Conservation (phyloP, 2,113 vertebrate species). For the Beaufortia kweichowensis region DNA sequence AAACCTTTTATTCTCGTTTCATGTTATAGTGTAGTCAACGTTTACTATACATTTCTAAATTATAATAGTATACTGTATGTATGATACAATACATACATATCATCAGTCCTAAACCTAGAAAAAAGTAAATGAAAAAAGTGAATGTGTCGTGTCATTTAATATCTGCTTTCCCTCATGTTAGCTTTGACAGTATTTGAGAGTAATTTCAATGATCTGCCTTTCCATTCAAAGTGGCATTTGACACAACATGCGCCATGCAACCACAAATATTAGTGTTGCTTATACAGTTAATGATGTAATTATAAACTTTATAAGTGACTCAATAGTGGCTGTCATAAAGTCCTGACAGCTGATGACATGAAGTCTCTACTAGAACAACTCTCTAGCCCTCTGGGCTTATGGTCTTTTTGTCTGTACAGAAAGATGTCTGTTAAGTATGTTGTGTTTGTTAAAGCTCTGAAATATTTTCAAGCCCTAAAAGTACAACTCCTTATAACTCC, state of each 20-base stretch:
- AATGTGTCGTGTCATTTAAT: too few species aligned
- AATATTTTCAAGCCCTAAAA: too few species aligned
- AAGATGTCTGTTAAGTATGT: too few species aligned
- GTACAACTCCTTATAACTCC: too few species aligned
- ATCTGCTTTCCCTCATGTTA: background rate
- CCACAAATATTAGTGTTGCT: conserved; percentile 11
- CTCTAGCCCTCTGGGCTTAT: too few species aligned
- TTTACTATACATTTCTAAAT: too few species aligned
- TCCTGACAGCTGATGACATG: background rate
- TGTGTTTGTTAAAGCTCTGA: too few species aligned
- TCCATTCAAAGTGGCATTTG: background rate
- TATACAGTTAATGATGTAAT: conserved; percentile 18
- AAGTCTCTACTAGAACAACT: too few species aligned
- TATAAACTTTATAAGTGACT: conserved; percentile 20
- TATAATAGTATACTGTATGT: too few species aligned
- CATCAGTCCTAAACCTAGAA: background rate
- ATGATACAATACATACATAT: background rate
- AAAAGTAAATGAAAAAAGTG: background rate
- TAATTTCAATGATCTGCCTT: conserved; percentile 12
- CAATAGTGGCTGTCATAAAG: background rate
- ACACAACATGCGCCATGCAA: background rate
- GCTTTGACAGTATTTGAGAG: background rate
- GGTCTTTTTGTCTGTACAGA: too few species aligned
- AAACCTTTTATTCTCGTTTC: too few species aligned
- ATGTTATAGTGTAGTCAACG: too few species aligned